Base-by-base conservation (phyloP, 2,113 vertebrate genomes). In the rat (Rattus norvegicus) region DNA sequence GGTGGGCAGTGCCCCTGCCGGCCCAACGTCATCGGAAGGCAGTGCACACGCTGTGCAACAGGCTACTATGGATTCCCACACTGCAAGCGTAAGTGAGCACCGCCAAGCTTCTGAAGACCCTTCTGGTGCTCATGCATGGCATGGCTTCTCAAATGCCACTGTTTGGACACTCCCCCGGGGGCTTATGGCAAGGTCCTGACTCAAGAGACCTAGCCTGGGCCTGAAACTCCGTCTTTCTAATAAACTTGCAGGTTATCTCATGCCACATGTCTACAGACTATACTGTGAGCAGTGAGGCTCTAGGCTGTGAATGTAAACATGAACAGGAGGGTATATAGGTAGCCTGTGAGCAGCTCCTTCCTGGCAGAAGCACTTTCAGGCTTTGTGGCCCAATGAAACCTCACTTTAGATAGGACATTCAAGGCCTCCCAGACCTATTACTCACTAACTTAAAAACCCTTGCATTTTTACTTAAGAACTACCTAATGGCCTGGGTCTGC, bases 11-110 rank as follows among this genome's bases (percentile, higher is more conserved):
- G 99, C 97, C 67, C 36, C 0, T 99, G 99, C 98, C 98, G 96
- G 81, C 98, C 98, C 22, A 97, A 99, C 0, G 56, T 99, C 92
- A 99, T 99, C 0, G 99, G 99, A 11, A 99, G 98, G 36, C 98
- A 76, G 88, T 99, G 99, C 96, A 99, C 98, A 75, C 99, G 98
- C 26, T 99, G 99, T 96, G 98, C 97, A 8, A 99, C 98, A 0
- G 99, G 99, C 95, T 99, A 99, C 98, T 99, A 99, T 0, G 99
- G 99, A 96, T 99, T 99, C 97, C 99, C 99, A 0, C 98, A 98
- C 97, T 99, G 99, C 98, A 99, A 96, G 96, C 93, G 99, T 99
- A 97, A 99, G 99, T 98, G 69, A 12, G 33, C 0, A 0, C 81
- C 16, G 0, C 30, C 0, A 1, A 4, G 19, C n/a, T 2, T 7